Evolutionary conservation across 2,888 invertebrate species (phyloP), one percentile per base, ranked within the genome.

Genomic region (Synanthedon andrenaeformis): DNA sequence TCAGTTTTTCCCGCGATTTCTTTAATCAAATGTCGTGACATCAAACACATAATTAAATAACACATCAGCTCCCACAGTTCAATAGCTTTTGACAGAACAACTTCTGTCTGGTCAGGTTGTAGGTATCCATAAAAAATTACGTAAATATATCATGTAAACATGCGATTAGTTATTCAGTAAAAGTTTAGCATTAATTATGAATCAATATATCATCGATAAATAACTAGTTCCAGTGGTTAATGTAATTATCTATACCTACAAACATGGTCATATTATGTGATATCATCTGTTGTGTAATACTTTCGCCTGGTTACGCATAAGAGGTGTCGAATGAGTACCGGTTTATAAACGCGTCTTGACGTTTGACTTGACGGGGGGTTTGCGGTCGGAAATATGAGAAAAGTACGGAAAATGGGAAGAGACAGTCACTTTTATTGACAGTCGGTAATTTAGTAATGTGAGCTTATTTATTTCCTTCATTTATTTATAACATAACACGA

Each of bases 281-380:
- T 53, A 56, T 61, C 62, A 61, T 59, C 55, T 17, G 49, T 64
- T 62, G 51, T 52, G 60, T 53, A 64, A 63, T 54, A 63, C 63
- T 62, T 64, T 62, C 61, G 57, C 59, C 51, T 53, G 45, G 45
- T 57, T 53, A 56, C 56, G 52, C 42, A 19, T 14, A 14, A 45
- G 53, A 23, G 49, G 41, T 53, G 53, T 51, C 55, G 45, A 45
- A 13, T 45, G n/a, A 14, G 45, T 45, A 45, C 45, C 45, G 45
- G 45, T 45, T 45, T 14, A 45, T 35, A 35, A 35, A 8, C 28
- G 28, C 28, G 8, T 28, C 28, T 28, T 35, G 35, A 35, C 35
- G 35, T 6, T 14, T 45, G 45, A 45, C 45, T 12, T 45, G 45
- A 23, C 23, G 23, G 23, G 5, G 8, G 14, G 45, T 45, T 45